Evolutionary conservation across 2,113 vertebrate species (phyloP).

Genomic region (Numenius arquata): DNA sequence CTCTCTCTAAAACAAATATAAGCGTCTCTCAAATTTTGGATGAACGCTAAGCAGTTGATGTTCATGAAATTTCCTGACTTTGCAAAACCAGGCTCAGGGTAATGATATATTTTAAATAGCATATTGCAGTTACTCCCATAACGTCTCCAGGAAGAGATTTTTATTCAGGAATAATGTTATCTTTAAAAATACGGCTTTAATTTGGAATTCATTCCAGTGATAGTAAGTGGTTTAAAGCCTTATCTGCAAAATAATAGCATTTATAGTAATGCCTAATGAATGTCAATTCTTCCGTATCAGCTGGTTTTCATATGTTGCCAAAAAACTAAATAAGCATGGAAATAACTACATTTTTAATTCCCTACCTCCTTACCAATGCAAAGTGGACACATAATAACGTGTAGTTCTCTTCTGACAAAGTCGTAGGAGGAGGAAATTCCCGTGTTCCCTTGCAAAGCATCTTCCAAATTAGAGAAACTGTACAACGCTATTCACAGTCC

Average conservation of each 20-base stretch:
- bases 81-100: background rate
- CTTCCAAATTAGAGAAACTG: background rate
- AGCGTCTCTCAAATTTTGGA: background rate
- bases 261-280: constrained; percentile 11
- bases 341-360: constrained; percentile 1
- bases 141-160: background rate
- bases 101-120: background rate
- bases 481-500: background rate
- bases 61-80: background rate
- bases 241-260: background rate
- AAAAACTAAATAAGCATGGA: background rate
- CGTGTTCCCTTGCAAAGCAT: background rate
- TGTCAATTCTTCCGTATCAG: background rate
- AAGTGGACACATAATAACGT: background rate
- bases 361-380: background rate
- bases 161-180: background rate
- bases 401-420: background rate
- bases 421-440: background rate
- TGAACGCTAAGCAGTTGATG: background rate
- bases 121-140: background rate
- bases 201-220: background rate
- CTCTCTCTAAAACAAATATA: background rate
- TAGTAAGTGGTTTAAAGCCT: background rate
- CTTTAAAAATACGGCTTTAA: background rate
- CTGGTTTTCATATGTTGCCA: constrained; percentile 10